Conservation (phyloP, 2,797 vertebrate species). For the Pantherophis alleghaniensis region DNA sequence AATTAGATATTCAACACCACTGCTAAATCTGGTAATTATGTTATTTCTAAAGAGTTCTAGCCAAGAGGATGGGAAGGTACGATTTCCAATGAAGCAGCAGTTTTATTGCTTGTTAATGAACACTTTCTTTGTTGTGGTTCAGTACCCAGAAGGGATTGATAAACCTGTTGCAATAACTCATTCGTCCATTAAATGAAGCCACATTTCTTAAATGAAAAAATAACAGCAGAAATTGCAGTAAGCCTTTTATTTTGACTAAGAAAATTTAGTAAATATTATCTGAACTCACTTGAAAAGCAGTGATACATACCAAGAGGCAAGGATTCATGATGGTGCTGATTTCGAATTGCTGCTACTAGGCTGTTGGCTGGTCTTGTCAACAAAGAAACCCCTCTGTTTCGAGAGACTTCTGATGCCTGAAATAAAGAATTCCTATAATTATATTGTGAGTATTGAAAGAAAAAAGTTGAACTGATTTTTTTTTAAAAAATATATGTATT, state of each 20-base stretch:
- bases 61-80: background rate
- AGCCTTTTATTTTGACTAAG: background rate
- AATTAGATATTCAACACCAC: background rate
- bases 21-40: background rate
- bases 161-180: background rate
- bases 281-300: background rate
- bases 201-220: background rate
- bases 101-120: background rate
- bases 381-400: slow-evolving; percentile 88
- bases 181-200: background rate
- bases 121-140: background rate
- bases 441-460: background rate
- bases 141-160: background rate
- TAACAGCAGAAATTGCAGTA: background rate
- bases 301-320: slow-evolving; percentile 77
- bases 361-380: slow-evolving; percentile 86
- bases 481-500: background rate
- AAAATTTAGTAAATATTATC: background rate
- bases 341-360: slow-evolving; percentile 88
- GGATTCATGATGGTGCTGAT: slow-evolving; percentile 83
- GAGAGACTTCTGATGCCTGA: slow-evolving; percentile 94
- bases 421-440: slow-evolving; percentile 36
- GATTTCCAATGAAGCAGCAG: background rate
- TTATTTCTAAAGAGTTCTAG: background rate
- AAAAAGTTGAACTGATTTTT: background rate